Conservation (phyloP, 2,797 vertebrate species). For the Ciconia nigra region DNA sequence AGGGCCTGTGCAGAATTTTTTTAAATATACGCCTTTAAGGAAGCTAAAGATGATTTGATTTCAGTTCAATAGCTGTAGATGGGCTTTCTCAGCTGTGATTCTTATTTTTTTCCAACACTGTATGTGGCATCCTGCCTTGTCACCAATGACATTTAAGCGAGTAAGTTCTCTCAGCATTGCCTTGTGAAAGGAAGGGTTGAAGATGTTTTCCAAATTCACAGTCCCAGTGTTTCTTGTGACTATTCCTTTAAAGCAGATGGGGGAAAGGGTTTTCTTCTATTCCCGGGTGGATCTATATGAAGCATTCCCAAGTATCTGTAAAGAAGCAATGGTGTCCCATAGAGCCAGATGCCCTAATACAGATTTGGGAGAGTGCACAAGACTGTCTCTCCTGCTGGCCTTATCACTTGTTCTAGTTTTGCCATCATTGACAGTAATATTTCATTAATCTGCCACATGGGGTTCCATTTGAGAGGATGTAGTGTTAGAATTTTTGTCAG, state of each 20-base stretch:
- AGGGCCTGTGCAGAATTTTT: neutral
- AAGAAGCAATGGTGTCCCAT: neutral
- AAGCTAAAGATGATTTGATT: neutral
- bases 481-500: neutral
- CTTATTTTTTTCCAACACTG: neutral
- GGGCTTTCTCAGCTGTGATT: neutral
- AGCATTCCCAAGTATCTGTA: neutral
- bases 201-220: neutral
- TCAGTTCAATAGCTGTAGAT: neutral
- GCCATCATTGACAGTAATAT: neutral
- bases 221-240: neutral
- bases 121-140: neutral
- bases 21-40: neutral
- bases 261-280: neutral
- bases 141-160: neutral
- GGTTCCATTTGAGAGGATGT: neutral
- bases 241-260: neutral
- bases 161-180: neutral
- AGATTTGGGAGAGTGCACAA: neutral
- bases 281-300: neutral
- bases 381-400: neutral
- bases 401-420: neutral
- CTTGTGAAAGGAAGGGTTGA: neutral
- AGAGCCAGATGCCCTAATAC: neutral
- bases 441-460: neutral